Evolutionary conservation across 1,140 invertebrate genomes (phyloP), one percentile per base, ranked within the genome.

Genomic region (Akabosia matsudoensis): DNA sequence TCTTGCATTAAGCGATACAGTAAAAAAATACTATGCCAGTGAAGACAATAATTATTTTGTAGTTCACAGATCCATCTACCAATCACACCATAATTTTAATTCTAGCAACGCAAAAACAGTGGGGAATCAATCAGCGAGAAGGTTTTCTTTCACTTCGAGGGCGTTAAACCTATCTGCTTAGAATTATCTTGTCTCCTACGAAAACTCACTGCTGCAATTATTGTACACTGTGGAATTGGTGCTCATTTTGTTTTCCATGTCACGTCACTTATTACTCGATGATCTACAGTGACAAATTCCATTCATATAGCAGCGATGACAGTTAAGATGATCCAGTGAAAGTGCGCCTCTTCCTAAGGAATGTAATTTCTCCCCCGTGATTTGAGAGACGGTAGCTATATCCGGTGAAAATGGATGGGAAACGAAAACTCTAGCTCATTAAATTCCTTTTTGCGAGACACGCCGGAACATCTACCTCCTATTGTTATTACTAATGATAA

Each of bases 401-500:
- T 67, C 61, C 61, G 61, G 61, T 30, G 24, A 16, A 67, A 67
- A 67, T 67, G 13, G 61, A 67, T 7, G 24, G 61, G 26, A 67
- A 67, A 67, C 26, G 61, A 67, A 67, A 67, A 30, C 26, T 67
- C 26, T 67, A 30, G 61, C 61, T 67, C 61, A 67, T 67, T 67
- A 67, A 67, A 67, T 67, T 7, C 30, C 61, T 67, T 22, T 30
- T 67, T 31, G n/a, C n/a, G n/a, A n/a, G n/a, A n/a, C 61, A 45
- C 18, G 37, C 30, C 61, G 31, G 1, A n/a, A n/a, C n/a, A n/a
- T n/a, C n/a, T n/a, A 67, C 61, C 61, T 67, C 30, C 61, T 31
- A 67, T 67, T 67, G 61, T 67, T 67, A 31, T 67, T 67, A 67
- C 31, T 67, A 67, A 67, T 67, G 61, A 31, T 67, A 67, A 67